Percentiles rank a stretch among this genome's conserved stretches.
Conservation (phyloP, 1,140 invertebrate species). For the Odontomachus brunneus region DNA sequence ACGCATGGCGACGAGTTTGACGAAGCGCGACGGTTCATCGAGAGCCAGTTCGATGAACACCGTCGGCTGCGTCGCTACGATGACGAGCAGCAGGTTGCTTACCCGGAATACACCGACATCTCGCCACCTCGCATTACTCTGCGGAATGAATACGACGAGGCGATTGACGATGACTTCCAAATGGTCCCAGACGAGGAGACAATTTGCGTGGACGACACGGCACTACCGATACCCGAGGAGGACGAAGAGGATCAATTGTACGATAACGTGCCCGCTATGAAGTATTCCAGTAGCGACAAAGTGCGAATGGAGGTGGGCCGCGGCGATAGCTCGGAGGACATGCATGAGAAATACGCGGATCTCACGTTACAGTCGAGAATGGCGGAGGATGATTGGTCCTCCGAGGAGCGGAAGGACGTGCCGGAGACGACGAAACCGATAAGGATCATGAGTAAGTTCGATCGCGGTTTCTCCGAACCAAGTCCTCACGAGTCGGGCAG, state of each 20-base stretch:
- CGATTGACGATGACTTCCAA: conserved; percentile 76
- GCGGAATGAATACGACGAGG: conserved; percentile 80
- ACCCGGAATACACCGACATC: conserved; percentile 69
- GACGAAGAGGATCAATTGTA: conserved; percentile 80
- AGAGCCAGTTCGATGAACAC: conserved; percentile 80
- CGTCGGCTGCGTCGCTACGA: conserved; percentile 66
- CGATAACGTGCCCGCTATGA: conserved; percentile 84
- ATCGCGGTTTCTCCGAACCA: conserved; percentile 78
- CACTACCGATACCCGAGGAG: conserved; percentile 80
- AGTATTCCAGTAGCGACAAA: conserved; percentile 79
- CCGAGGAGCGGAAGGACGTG: conserved; percentile 71
- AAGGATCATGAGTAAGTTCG: conserved; percentile 65
- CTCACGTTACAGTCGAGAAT: conserved; percentile 72
- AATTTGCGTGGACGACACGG: conserved; percentile 39
- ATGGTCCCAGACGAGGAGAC: conserved; percentile 63
- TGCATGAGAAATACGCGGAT: conserved; percentile 82
- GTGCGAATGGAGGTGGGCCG: conserved; percentile 79
- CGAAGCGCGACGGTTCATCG: conserved; percentile 80
- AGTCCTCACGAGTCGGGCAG: conserved; percentile 61
- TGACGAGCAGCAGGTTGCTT: conserved; percentile 59
- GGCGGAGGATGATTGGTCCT: conserved; percentile 81
- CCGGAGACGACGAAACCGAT: background rate
- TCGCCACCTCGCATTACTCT: conserved; percentile 78
- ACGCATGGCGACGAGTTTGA: conserved; percentile 75
- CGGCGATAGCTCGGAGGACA: conserved; percentile 82